Percentiles rank a stretch among this genome's conserved stretches.
phyloP scores from a whole-genome alignment of 2,797 vertebrate genomes.

The Lepus townsendii region DNA sequence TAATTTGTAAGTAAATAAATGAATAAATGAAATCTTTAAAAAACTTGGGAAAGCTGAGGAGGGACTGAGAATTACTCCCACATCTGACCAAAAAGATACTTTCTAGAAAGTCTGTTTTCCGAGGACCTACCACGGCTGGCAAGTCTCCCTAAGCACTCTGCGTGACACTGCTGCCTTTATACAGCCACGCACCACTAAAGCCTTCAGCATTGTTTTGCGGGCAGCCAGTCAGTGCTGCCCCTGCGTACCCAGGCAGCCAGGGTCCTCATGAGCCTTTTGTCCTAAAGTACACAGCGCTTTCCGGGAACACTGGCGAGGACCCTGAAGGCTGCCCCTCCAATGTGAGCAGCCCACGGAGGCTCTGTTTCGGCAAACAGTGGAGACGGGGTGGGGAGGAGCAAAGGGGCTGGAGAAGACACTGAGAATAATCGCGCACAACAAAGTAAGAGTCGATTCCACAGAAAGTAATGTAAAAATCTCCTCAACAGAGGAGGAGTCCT shows the following conservation, averaged over 20 bases:
- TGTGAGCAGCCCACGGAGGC: background rate
- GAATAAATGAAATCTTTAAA: too few relatives aligned
- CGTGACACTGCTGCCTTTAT: too few relatives aligned
- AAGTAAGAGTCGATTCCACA: background rate
- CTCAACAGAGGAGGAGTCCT: background rate
- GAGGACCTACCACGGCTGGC: background rate
- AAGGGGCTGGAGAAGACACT: background rate
- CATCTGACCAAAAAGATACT: background rate
- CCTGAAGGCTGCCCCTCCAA: accelerated
- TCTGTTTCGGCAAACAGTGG: background rate
- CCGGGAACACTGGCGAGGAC: background rate
- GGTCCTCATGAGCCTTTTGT: background rate
- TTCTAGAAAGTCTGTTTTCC: background rate
- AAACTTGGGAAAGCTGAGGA: background rate
- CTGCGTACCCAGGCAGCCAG: accelerated
- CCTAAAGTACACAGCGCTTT: background rate
- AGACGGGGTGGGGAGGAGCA: background rate
- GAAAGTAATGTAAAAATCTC: background rate
- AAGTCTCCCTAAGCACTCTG: background rate
- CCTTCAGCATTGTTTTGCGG: accelerated
- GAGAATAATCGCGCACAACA: background rate
- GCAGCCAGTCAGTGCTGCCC: accelerated
- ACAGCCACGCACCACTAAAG: background rate
- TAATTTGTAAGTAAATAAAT: too few relatives aligned
- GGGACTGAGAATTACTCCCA: too few relatives aligned